These are phyloP conservation scores for Hyperoplus immaculatus DNA, from an alignment of 2,797 vertebrate genomes.

Conservation along the genomic window DNA sequence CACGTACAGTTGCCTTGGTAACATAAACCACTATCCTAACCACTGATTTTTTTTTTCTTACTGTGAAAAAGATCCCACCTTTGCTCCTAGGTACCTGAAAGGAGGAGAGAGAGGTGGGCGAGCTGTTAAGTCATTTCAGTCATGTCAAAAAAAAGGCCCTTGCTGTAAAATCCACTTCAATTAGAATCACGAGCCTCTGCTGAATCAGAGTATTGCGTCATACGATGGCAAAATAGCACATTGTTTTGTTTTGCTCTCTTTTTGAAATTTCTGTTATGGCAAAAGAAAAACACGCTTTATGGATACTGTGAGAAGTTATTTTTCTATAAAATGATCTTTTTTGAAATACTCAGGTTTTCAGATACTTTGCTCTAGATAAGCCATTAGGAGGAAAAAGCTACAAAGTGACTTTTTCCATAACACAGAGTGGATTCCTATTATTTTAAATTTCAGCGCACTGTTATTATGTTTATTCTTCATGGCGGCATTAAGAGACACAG, in stretches of 20 bases:
- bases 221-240: slow-evolving; percentile 50
- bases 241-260: slow-evolving; percentile 47
- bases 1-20: slow-evolving; percentile 85
- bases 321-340: slow-evolving; percentile 80
- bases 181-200: slow-evolving; percentile 26
- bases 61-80: slow-evolving; percentile 71
- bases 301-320: slow-evolving; percentile 83
- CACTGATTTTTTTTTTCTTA: slow-evolving; percentile 78
- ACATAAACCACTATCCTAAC: slow-evolving; percentile 78
- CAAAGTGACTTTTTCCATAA: slow-evolving; percentile 52
- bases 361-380: slow-evolving; percentile 75
- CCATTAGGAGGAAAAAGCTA: slow-evolving; percentile 68
- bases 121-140: slow-evolving; percentile 59
- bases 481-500: slow-evolving; percentile 62
- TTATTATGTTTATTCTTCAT: slow-evolving; percentile 32
- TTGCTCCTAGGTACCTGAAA: slow-evolving; percentile 60
- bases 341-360: slow-evolving; percentile 82
- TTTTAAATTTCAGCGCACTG: slow-evolving; percentile 48
- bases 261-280: slow-evolving; percentile 34
- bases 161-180: slow-evolving; percentile 40
- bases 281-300: slow-evolving; percentile 38
- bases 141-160: slow-evolving; percentile 61
- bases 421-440: slow-evolving; percentile 29
- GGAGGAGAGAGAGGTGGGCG: slow-evolving; percentile 41
- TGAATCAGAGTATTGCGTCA: slow-evolving; percentile 42